Evolutionary conservation across 1,140 invertebrate species (phyloP), one percentile per base, ranked within the genome.

Genomic region (Drusus annulatus): DNA sequence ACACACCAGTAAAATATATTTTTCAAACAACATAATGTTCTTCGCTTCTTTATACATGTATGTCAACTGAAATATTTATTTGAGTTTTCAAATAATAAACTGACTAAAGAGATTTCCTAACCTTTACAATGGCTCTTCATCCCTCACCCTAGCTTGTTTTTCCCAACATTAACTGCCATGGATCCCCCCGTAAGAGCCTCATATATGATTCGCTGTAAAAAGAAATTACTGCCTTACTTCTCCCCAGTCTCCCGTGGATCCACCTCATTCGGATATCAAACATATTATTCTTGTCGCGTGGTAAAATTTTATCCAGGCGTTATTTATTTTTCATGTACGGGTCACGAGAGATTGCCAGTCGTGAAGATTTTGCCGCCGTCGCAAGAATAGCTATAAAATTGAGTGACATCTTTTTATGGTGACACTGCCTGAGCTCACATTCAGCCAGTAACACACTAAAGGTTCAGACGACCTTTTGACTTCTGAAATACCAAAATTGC

Each of bases 131-230:
- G 54, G 15, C 51, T n/a, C 52, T 16, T 5, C 21, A n/a, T 28
- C 17, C 17, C 69, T 54, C 69, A 23, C 69, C 19, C 69, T 69
- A 17, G 17, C 69, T 74, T 74, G 69, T 74, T 52, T 56, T 74
- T 74, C 52, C 50, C 23, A 23, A 51, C 51, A 74, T 74, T 74
- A 74, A 74, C 69, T 74, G 69, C 54, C 51, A 74, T 74, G 31
- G 69, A 74, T 74, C 19, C 69, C 2, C 51, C 69, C 52, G 52
- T 54, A 54, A 74, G 69, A 74, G 51, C 69, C 21, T 52, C 69
- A 52, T 74, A 52, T 74, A 74, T 74, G 69, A 74, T 74, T 74
- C 52, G 51, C 69, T 74, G 50, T 74, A 74, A 74, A 74, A 74
- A 74, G 69, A 74, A 74, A 74, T 74, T 74, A 74, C 69, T 56